Evolutionary conservation across 2,113 vertebrate species (phyloP), one percentile per base, ranked within the genome.

Genomic region (Neodontobutis hainanensis): DNA sequence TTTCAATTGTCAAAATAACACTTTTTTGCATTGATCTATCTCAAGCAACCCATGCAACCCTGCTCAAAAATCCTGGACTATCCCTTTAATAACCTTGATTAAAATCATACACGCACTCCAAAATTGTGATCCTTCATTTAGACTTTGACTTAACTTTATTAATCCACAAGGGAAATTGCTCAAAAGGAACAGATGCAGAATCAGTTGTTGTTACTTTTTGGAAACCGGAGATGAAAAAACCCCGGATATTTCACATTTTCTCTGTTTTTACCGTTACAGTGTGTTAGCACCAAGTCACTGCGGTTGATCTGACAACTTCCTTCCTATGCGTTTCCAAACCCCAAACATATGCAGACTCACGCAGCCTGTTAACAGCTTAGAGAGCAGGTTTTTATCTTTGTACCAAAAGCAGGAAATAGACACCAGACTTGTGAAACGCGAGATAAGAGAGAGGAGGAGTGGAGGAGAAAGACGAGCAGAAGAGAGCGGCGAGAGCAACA

Each of bases 241-340:
- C n/a, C n/a, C 38, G 8, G 5, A 40, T 8, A 53, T 64, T 77
- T 73, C 56, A 74, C 68, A 27, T n/a, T 77, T 75, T 67, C 62
- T 2, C 1, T 46, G 4, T 46, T 46, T 46, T 6, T 15, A 34
- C 64, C 10, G 73, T 70, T 70, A 50, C 52, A 14, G 74, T 52
- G 68, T 61, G 71, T 65, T 35, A 78, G 56, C 40, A 55, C 51
- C 48, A 48, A 53, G 62, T 77, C 68, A 61, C 69, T 86, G 84
- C 50, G 81, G 85, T 81, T 53, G 62, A 68, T 73, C 69, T 70
- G 66, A 77, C 81, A 59, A 72, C 76, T 89, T 88, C 87, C 89
- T 84, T 80, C 80, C 80, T 78, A 47, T 80, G 44, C 40, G 59
- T 61, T 34, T 55, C 3, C 52, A 53, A 73, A 68, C 27, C 52